Conservation (phyloP, 2,888 invertebrate genomes). For the Oxycera nigricornis region DNA sequence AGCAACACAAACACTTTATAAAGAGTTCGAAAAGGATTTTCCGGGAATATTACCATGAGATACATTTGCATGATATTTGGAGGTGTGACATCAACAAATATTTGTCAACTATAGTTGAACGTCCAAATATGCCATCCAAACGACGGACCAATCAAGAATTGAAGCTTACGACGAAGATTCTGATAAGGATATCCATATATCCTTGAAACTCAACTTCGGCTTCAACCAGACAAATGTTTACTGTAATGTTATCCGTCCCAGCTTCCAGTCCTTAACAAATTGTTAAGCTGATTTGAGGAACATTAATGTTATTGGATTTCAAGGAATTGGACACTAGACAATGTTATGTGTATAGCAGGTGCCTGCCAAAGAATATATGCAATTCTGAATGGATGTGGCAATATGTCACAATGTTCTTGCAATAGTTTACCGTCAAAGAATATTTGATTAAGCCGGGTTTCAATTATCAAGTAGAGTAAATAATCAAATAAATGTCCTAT, state of each 20-base stretch:
- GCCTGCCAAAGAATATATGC: too few relatives aligned
- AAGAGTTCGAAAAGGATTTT: slow-evolving; percentile 17
- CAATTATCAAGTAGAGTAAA: too few relatives aligned
- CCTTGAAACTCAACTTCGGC: slow-evolving; percentile 20
- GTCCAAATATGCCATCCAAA: neutral
- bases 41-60: neutral
- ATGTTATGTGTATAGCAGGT: too few relatives aligned
- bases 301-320: slow-evolving; percentile 35
- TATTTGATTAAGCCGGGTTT: too few relatives aligned
- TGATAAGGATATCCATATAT: too few relatives aligned
- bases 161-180: neutral
- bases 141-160: too few relatives aligned
- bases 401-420: too few relatives aligned
- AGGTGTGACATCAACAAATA: slow-evolving; percentile 37
- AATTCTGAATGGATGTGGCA: too few relatives aligned
- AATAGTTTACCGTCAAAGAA: too few relatives aligned
- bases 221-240: slow-evolving; percentile 26
- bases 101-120: slow-evolving; percentile 18
- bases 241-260: slow-evolving; percentile 38
- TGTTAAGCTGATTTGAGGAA: slow-evolving; percentile 26
- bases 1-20: slow-evolving; percentile 27
- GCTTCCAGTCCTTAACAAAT: too few relatives aligned
- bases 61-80: slow-evolving; percentile 33
- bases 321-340: neutral
- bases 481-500: too few relatives aligned